Conservation (phyloP, 2,113 vertebrate genomes). For the Xenopus tropicalis region UCB_Xtro_10.0 CM004446.2:125639001-125639500, state of each 20-base stretch:
- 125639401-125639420: too few species aligned
- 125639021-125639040: not conserved
- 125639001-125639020: not conserved
- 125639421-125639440: too few species aligned
- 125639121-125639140: slow-evolving; percentile 3
- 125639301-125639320: too few species aligned
- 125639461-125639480: too few species aligned
- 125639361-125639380: too few species aligned
- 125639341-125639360: too few species aligned
- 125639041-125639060: not conserved
- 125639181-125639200: not conserved
- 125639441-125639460: too few species aligned
- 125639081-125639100: not conserved
- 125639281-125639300: too few species aligned
- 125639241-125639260: not conserved
- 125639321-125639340: too few species aligned
- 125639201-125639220: not conserved
- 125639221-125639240: not conserved
- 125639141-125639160: not conserved
- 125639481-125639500: too few species aligned
- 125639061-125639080: not conserved
- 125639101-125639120: not conserved
- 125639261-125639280: not conserved
- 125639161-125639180: not conserved
- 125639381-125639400: too few species aligned